phyloP scores from a whole-genome alignment of 2,113 vertebrate species.

The Strix aluco region DNA sequence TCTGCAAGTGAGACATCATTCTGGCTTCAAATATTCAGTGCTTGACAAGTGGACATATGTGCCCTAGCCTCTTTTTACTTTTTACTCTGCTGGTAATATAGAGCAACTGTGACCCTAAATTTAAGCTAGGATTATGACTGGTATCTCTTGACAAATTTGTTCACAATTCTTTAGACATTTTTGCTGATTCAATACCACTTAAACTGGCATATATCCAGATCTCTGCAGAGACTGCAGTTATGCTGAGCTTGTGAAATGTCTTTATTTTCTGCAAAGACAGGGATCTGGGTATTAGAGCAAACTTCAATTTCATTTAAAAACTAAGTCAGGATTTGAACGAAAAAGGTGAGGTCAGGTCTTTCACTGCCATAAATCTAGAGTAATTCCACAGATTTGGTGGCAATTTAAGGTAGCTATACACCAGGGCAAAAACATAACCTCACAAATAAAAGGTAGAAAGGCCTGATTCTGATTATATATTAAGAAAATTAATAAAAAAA shows the following conservation, averaged over 20 bases:
- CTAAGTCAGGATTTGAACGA: not conserved
- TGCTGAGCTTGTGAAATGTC: not conserved
- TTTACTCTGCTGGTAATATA: not conserved
- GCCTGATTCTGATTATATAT: not conserved
- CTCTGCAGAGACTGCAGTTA: not conserved
- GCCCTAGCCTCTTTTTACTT: not conserved
- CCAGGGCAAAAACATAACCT: not conserved
- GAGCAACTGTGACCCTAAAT: not conserved
- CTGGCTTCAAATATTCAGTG: not conserved
- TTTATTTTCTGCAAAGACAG: not conserved
- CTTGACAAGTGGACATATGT: not conserved
- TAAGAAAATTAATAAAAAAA: too few species aligned
- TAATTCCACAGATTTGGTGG: not conserved
- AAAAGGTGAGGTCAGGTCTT: not conserved
- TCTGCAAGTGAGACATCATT: not conserved
- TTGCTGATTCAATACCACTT: not conserved
- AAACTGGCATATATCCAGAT: not conserved
- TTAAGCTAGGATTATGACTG: not conserved
- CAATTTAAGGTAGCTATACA: not conserved
- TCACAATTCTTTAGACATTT: constrained; percentile 13
- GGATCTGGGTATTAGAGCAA: not conserved
- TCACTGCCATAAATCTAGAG: not conserved
- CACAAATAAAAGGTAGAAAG: not conserved
- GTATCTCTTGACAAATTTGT: not conserved
- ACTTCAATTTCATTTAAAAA: not conserved